Evolutionary conservation across 2,888 invertebrate species (phyloP).

Genomic region (Apotomis turbidana): DNA sequence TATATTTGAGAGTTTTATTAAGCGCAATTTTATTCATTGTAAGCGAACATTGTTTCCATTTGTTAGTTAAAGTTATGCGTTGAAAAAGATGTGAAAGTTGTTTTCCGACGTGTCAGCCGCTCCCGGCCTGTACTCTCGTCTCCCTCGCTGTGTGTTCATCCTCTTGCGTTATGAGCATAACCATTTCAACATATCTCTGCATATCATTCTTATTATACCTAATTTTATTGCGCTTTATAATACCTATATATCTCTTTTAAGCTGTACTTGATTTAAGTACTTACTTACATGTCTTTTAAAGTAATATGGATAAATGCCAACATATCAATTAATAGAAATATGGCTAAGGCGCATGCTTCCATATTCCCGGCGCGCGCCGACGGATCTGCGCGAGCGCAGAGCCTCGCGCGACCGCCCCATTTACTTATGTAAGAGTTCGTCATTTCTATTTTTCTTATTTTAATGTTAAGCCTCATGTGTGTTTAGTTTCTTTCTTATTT

Average conservation of each 20-base stretch:
- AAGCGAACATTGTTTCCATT: conserved; percentile 82
- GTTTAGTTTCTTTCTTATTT: conserved; percentile 83
- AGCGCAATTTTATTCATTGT: conserved; percentile 83
- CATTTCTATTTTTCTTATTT: conserved; percentile 69
- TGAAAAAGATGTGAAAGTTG: conserved; percentile 70
- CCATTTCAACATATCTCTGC: conserved; percentile 69
- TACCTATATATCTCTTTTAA: conserved; percentile 64
- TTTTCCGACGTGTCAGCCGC: conserved; percentile 58
- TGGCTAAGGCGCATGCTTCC: conserved; percentile 69
- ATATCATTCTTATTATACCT: conserved; percentile 70
- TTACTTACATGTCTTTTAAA: conserved; percentile 55
- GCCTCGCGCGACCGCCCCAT: conserved; percentile 34
- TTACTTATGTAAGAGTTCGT: conserved; percentile 61
- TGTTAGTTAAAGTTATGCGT: conserved; percentile 84
- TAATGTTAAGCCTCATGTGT: conserved; percentile 81
- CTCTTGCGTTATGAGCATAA: conserved; percentile 53
- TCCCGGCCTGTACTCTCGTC: conserved; percentile 27
- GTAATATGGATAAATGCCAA: conserved; percentile 67
- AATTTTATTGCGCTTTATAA: conserved; percentile 70
- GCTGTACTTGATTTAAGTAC: conserved; percentile 62
- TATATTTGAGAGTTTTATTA: conserved; percentile 84
- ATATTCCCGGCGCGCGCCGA: conserved; percentile 46
- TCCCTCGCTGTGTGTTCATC: conserved; percentile 36
- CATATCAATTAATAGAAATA: conserved; percentile 75
- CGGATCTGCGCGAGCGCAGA: conserved; percentile 15